Evolutionary conservation across 1,140 invertebrate species (phyloP), one percentile per base, ranked within the genome.

Genomic region (Bilobella aurantiaca): DNA sequence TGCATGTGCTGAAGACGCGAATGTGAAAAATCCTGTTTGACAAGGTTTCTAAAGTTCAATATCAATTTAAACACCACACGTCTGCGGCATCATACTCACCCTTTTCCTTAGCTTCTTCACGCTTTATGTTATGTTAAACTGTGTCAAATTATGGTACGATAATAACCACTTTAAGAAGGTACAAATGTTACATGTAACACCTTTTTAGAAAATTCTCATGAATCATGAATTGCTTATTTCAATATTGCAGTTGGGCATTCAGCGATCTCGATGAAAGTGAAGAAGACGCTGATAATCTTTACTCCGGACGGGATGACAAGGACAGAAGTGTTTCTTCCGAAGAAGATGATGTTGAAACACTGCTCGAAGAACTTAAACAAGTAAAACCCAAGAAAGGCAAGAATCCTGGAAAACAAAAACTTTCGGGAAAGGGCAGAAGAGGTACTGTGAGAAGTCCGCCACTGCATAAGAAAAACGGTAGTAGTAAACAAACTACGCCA

Each of bases 31-130:
- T n/a, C 12, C 23, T 53, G 49, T 53, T 53, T 53, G 49, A 23
- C 49, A 8, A 53, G 49, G 14, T 53, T 53, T 53, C 49, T 53
- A 53, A 53, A 53, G 49, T 53, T 53, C 49, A 53, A 23, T 53
- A 23, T 53, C 49, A 16, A 23, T 16, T n/a, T n/a, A n/a, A n/a
- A n/a, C n/a, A n/a, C n/a, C n/a, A n/a, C n/a, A n/a, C n/a, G n/a
- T n/a, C n/a, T n/a, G n/a, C n/a, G n/a, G n/a, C n/a, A n/a, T n/a
- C n/a, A n/a, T n/a, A n/a, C n/a, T n/a, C n/a, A n/a, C n/a, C n/a
- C n/a, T n/a, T n/a, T n/a, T n/a, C n/a, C n/a, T n/a, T n/a, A n/a
- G n/a, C n/a, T n/a, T n/a, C n/a, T n/a, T n/a, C n/a, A n/a, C n/a
- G n/a, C n/a, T n/a, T n/a, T n/a, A n/a, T n/a, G n/a, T n/a, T n/a